phyloP scores from a whole-genome alignment of 2,888 invertebrate genomes.

The Chrysotoxum bicinctum region DNA sequence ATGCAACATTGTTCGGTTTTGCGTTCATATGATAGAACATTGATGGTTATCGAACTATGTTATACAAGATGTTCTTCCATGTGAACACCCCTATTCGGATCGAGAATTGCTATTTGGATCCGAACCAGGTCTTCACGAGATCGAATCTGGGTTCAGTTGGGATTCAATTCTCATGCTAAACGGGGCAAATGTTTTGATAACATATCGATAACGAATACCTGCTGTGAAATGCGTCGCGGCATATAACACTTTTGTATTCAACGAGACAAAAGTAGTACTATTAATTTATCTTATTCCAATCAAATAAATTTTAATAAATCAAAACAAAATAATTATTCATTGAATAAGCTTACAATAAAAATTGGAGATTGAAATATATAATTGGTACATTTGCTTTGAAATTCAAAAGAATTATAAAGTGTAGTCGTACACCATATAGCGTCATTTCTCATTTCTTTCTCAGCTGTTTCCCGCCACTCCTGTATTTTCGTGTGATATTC shows the following conservation, averaged over 20 bases:
- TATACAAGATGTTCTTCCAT: no score
- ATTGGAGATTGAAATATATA: slow-evolving; percentile 12
- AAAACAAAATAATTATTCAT: background rate
- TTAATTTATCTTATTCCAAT: background rate
- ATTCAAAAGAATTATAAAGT: slow-evolving; percentile 19
- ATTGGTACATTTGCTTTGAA: background rate
- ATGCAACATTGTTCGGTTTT: no score
- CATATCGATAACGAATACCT: slow-evolving; percentile 14
- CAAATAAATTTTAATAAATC: background rate
- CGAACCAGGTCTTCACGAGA: no score
- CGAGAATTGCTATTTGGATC: no score
- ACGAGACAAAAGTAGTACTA: slow-evolving; percentile 71
- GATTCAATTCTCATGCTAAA: no score
- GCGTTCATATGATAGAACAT: no score
- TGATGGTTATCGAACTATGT: no score
- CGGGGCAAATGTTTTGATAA: no score
- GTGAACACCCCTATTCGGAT: no score
- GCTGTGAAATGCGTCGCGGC: slow-evolving; percentile 66
- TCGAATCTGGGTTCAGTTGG: no score
- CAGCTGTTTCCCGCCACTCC: slow-evolving; percentile 73
- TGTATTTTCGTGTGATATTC: slow-evolving; percentile 62
- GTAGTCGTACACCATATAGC: slow-evolving; percentile 68
- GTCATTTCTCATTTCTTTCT: slow-evolving; percentile 71
- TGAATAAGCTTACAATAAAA: background rate
- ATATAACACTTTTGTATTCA: slow-evolving; percentile 59